These are phyloP conservation scores for Mustela nigripes DNA, from an alignment of 2,113 vertebrate species.

Conservation along the genomic window DNA sequence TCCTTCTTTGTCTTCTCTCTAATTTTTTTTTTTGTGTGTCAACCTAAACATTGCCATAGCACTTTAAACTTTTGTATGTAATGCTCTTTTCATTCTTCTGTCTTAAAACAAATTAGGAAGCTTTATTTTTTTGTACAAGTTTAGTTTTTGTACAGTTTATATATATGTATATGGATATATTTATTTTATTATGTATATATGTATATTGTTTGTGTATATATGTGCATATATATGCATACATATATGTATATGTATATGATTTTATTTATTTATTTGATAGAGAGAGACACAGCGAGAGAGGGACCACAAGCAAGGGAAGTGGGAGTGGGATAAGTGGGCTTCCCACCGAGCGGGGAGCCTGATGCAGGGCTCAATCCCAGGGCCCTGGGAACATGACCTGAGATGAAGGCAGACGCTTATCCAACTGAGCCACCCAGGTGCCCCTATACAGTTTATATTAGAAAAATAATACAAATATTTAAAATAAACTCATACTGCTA, in stretches of 20 bases:
- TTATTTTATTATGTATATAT: neutral
- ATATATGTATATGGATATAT: neutral
- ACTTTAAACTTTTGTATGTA: neutral
- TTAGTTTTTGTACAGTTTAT: neutral
- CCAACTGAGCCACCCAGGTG: no score
- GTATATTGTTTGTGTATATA: no score
- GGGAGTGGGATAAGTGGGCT: no score
- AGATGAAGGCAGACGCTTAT: no score
- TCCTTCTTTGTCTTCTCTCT: neutral
- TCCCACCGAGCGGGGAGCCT: no score
- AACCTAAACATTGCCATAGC: neutral
- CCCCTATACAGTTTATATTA: neutral
- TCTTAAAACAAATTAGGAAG: neutral
- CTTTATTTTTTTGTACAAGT: neutral
- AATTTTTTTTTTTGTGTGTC: neutral
- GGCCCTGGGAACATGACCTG: no score
- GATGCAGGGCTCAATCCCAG: no score
- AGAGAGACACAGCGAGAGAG: no score
- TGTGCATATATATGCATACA: no score
- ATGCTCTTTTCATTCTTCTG: neutral
- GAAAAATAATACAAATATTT: constrained; percentile 34
- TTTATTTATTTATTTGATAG: no score
- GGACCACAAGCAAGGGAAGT: no score
- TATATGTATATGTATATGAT: neutral
- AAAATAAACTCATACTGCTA: constrained; percentile 24